Evolutionary conservation across 2,113 vertebrate species (phyloP).

Genomic region (Callipepla californica): DNA sequence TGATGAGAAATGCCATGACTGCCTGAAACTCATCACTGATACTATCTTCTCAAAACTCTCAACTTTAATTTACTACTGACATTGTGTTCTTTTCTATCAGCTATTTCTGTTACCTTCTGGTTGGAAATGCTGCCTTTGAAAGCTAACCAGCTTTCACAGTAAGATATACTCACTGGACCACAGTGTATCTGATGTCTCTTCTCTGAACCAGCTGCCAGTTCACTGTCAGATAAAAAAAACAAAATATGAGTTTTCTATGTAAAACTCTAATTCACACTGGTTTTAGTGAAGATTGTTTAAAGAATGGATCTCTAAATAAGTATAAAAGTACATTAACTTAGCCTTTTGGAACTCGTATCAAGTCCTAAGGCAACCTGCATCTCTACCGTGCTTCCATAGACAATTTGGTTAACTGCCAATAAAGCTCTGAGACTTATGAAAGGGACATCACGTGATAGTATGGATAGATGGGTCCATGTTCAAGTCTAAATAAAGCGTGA

Average conservation of each 20-base stretch:
- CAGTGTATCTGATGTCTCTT: neutral
- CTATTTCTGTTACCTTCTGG: neutral
- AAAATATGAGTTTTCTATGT: neutral
- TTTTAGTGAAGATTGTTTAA: neutral
- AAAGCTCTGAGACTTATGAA: neutral
- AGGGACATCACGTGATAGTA: neutral
- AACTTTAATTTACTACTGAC: neutral
- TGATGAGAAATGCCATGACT: neutral
- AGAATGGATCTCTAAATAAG: neutral
- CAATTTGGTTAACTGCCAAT: neutral
- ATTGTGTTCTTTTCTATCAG: neutral
- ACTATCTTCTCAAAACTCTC: neutral
- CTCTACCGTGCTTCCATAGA: neutral
- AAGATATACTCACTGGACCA: neutral
- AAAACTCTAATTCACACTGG: neutral
- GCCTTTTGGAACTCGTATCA: neutral
- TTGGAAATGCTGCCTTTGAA: neutral
- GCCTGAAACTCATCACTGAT: neutral
- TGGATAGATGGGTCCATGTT: neutral
- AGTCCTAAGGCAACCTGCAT: neutral
- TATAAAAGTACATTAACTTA: neutral
- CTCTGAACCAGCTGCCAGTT: neutral
- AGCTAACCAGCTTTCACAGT: neutral
- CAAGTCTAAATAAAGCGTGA: neutral
- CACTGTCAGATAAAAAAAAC: neutral